Evolutionary conservation across 2,888 invertebrate species (phyloP), one percentile per base, ranked within the genome.

Genomic region (Dryococelus australis): DNA sequence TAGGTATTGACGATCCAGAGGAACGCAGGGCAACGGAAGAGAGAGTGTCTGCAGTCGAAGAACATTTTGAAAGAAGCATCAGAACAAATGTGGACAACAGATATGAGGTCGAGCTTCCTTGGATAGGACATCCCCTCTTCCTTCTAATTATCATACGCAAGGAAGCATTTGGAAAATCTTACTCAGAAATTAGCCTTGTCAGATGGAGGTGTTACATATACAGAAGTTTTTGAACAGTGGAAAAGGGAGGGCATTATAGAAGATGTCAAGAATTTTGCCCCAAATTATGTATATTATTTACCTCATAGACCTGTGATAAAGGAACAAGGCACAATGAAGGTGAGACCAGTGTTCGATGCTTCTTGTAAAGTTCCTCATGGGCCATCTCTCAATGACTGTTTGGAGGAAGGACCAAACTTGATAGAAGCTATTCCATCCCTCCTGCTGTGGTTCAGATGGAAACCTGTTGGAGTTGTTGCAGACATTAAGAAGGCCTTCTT

Each of bases 231-330:
- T 27, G 10, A 27, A 12, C 9, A 84, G 6, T 84, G 43, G 28
- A n/a, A 35, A 43, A 28, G 10, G 6, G 12, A 28, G 12, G 84
- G 84, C 12, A 84, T 84, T 4, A 27, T 27, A 84, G 84, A 84
- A 10, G 5, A 27, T 9, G 84, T 84, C 1, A 78, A 47, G 8
- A 47, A 47, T 16, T 47, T 47, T 16, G 8, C 5, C 2, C 0
- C 47, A 47, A 16, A 47, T 24, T n/a, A 28, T 16, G 87, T 84
- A 24, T 88, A 89, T 85, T 89, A 88, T 85, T 85, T 89, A 78
- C 88, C 89, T 6, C 91, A 90, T 87, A 88, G 89, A 20, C 89
- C 88, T 4, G 90, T 90, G 10, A 28, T 90, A 35, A 90, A 90
- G 51, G 84, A 87, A 24, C 85, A 87, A 43, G 16, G 20, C 5